Evolutionary conservation across 2,888 invertebrate genomes (phyloP), one percentile per base, ranked within the genome.

Genomic region (Lucinisca nassula): DNA sequence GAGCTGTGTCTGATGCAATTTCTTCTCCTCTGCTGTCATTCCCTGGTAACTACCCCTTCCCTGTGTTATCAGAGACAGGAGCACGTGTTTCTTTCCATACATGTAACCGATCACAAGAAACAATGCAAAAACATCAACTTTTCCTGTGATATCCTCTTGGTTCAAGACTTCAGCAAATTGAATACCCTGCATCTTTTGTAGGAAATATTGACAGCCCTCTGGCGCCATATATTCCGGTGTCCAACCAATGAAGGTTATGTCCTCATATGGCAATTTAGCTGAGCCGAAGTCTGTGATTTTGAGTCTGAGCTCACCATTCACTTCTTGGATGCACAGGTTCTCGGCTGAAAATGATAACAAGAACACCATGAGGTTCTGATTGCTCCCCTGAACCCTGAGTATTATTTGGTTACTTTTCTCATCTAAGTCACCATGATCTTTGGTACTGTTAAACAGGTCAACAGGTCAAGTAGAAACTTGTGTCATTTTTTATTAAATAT

Each of bases 181-280:
- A 0, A 77, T 0, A 2, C 35, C 58, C 0, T 37, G n/a, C n/a
- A 27, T 45, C 8, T 30, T 61, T 24, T 88, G 85, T 6, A 92
- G 78, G 55, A 87, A 89, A 30, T 87, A 67, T 30, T 82, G 79
- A 58, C 89, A 82, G 21, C 85, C 72, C 51, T 92, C 92, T 32
- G 92, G 89, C 6, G 91, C 85, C 88, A 92, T 86, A 73, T 92
- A 92, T 75, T 92, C 92, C 12, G 92, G 89, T 3, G 92, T 92
- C 79, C 89, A 85, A 0, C 92, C 91, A 17, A 70, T 30, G 75
- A 89, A 91, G 14, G 82, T 79, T 0, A 90, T 75, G 3, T 45
- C 38, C 17, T 92, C 88, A 14, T 74, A 70, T 10, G 88, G 85
- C 0, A 85, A 75, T 79, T 87, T 91, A 0, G 92, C 91, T 0